Evolutionary conservation across 2,888 invertebrate species (phyloP), one percentile per base, ranked within the genome.

Genomic region (Agonopterix alstromeriana): DNA sequence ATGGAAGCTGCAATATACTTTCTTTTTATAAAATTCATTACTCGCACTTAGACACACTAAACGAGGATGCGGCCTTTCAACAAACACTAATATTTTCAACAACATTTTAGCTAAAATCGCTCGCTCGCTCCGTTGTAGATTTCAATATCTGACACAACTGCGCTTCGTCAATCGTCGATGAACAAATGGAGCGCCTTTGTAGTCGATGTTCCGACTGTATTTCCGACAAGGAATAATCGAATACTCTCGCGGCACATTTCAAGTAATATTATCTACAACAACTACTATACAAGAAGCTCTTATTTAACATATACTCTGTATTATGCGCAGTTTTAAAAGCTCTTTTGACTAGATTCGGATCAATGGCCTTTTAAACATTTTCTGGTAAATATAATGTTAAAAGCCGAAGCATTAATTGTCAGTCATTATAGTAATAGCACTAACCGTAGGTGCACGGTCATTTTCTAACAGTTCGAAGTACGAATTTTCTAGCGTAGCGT

Each of bases 241-340:
- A 56, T 57, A 55, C 59, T 55, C 57, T 62, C 68, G 63, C 70
- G 70, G 63, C 63, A 67, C 56, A 55, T 69, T 3, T 27, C 27
- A 27, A 59, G 63, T 53, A 60, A 61, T 65, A 63, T 56, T 62
- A 67, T 65, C 75, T 81, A 82, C 73, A 77, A 78, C 76, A 73
- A 73, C 78, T 82, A 82, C 48, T 12, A 11, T 79, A 83, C 77
- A 81, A 77, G 71, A 83, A 85, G 83, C 82, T 83, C 82, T 82
- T 82, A 83, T 63, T 67, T 80, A 80, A 77, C 71, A 77, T 70
- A 70, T 57, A 56, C 50, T 35, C 27, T 27, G 27, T 70, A 56
- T 65, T 71, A 77, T 82, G 79, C 77, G 73, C 77, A 76, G 73
- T 74, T 71, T 77, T 60, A 64, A 84, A 85, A 86, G 86, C 84